A percentile compares a stretch with the other conserved stretches of the same genome.
phyloP scores from a whole-genome alignment of 2,888 invertebrate species.

The Orchesellides sinensis region DNA sequence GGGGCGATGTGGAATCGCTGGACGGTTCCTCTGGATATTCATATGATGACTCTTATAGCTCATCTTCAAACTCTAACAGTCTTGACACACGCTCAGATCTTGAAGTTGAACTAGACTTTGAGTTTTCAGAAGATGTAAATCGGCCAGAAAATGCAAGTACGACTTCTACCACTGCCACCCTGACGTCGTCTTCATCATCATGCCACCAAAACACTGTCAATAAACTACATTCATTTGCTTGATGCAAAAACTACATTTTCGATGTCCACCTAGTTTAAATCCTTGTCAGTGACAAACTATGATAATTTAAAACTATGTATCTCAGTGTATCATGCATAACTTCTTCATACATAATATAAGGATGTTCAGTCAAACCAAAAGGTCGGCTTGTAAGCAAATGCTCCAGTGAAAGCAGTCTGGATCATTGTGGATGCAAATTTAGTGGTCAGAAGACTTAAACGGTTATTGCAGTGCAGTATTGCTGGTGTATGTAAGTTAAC shows the following conservation, averaged over 20 bases:
- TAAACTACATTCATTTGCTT: background rate
- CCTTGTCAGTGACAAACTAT: background rate
- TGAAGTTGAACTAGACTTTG: constrained; percentile 74
- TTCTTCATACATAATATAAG: background rate
- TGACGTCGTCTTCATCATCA: background rate
- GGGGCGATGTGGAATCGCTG: constrained; percentile 63
- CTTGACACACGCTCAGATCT: constrained; percentile 71
- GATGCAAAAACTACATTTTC: background rate
- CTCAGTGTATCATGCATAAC: background rate
- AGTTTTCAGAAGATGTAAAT: constrained; percentile 74
- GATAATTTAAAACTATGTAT: background rate
- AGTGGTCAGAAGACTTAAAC: too few species aligned
- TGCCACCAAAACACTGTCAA: background rate
- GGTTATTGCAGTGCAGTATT: too few species aligned
- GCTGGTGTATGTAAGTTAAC: too few species aligned
- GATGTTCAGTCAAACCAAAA: too few species aligned
- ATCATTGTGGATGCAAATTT: too few species aligned
- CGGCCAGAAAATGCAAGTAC: constrained; percentile 9
- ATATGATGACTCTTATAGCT: constrained; percentile 47
- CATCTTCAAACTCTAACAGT: constrained; percentile 38
- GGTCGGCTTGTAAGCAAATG: too few species aligned
- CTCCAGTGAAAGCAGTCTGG: too few species aligned
- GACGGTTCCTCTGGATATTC: constrained; percentile 60
- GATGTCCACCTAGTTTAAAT: background rate
- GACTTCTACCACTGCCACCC: background rate